Percentiles rank a stretch among this genome's conserved stretches.
These are phyloP conservation scores for Tuta absoluta DNA, from an alignment of 2,888 invertebrate species.

Conservation along the genomic window DNA sequence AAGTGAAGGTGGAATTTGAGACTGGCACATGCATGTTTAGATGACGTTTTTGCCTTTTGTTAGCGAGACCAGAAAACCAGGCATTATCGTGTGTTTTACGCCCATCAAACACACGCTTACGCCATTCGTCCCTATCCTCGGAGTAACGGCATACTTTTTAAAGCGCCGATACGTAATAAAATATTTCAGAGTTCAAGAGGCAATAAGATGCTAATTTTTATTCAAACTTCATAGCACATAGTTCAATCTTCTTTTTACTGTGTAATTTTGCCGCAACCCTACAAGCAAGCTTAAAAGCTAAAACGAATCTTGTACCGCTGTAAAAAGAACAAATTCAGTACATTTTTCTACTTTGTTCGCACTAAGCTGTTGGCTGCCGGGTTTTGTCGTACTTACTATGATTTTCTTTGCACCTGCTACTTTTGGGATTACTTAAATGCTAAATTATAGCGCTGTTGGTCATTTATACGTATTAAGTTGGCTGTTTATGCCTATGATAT, in stretches of 20 bases:
- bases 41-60: too few species aligned
- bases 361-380: not conserved
- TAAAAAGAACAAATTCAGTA: slow-evolving; percentile 26
- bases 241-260: not conserved
- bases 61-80: too few species aligned
- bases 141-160: too few species aligned
- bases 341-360: slow-evolving; percentile 16
- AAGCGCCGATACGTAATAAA: too few species aligned
- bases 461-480: not conserved
- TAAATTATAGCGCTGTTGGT: slow-evolving; percentile 24
- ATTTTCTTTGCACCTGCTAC: slow-evolving; percentile 25
- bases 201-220: too few species aligned
- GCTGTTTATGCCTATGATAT: not conserved
- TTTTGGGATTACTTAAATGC: slow-evolving; percentile 29
- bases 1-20: too few species aligned
- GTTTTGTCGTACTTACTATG: slow-evolving; percentile 13
- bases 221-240: not conserved
- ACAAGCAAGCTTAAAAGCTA: slow-evolving; percentile 37
- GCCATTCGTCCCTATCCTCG: too few species aligned
- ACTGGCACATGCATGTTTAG: too few species aligned
- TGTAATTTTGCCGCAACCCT: slow-evolving; percentile 19
- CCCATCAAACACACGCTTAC: too few species aligned
- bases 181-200: too few species aligned
- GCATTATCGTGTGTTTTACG: too few species aligned
- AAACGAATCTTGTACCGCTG: slow-evolving; percentile 34